Conservation (phyloP, 2,888 invertebrate species). For the Machimus atricapillus region DNA sequence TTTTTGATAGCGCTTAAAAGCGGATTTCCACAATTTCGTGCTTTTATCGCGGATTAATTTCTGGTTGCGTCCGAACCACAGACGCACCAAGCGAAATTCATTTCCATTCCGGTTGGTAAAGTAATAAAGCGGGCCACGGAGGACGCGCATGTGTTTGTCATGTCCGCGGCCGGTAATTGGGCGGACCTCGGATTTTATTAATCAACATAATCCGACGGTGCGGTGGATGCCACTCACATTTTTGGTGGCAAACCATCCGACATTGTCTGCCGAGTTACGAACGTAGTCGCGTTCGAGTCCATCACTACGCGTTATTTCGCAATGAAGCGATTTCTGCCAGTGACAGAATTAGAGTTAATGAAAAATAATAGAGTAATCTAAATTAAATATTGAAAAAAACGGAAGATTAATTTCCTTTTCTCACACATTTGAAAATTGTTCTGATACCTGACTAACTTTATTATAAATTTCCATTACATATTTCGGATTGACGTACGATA, state of each 20-base stretch:
- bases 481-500: too few species aligned
- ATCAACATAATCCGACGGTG: neutral
- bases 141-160: neutral
- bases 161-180: neutral
- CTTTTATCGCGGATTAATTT: constrained; percentile 23
- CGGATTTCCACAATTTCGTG: constrained; percentile 25
- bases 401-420: neutral
- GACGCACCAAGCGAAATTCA: neutral
- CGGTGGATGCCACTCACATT: neutral
- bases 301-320: too few species aligned
- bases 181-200: neutral
- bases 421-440: too few species aligned
- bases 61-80: neutral
- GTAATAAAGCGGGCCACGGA: neutral
- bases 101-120: neutral
- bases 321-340: neutral
- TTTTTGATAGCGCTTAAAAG: constrained; percentile 26
- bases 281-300: neutral
- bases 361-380: neutral
- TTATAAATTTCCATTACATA: too few species aligned
- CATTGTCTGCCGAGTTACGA: neutral
- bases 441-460: too few species aligned
- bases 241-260: neutral
- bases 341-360: neutral
- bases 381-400: neutral